Conservation (phyloP, 1,140 invertebrate species). For the Ruditapes philippinarum region DNA sequence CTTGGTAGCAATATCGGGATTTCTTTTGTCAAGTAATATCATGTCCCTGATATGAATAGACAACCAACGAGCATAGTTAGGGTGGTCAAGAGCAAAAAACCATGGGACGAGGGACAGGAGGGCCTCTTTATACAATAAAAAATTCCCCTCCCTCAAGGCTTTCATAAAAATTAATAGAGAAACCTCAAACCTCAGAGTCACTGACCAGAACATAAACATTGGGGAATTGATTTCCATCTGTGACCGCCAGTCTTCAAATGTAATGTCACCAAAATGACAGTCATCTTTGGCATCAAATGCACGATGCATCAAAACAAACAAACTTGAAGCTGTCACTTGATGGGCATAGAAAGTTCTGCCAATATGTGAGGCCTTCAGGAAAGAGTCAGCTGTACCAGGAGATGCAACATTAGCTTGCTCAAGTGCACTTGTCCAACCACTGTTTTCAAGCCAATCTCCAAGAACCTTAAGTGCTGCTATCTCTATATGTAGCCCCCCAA, state of each 20-base stretch:
- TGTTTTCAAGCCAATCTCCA: slow-evolving; percentile 72
- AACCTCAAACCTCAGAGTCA: background rate
- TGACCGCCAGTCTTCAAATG: background rate
- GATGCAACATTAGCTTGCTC: slow-evolving; percentile 7
- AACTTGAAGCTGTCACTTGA: background rate
- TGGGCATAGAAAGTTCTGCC: slow-evolving; percentile 18
- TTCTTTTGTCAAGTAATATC: background rate
- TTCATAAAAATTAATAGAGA: background rate
- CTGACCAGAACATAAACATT: background rate
- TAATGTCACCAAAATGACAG: background rate
- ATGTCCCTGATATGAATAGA: slow-evolving; percentile 77
- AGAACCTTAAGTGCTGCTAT: slow-evolving; percentile 65
- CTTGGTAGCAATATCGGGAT: slow-evolving; percentile 57
- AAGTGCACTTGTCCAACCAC: slow-evolving; percentile 72
- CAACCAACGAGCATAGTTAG: slow-evolving; percentile 75
- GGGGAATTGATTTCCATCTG: background rate
- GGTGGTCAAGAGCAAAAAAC: slow-evolving; percentile 75
- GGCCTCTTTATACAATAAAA: slow-evolving; percentile 65
- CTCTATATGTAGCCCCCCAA: slow-evolving; percentile 63
- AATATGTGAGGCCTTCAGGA: slow-evolving; percentile 45
- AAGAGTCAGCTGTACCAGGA: slow-evolving; percentile 55
- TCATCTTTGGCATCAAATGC: background rate
- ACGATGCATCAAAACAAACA: background rate
- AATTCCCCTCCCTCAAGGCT: background rate
- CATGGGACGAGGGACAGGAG: slow-evolving; percentile 68